Base-by-base conservation (phyloP, 2,797 vertebrate species). In the Pangasius djambal region DNA sequence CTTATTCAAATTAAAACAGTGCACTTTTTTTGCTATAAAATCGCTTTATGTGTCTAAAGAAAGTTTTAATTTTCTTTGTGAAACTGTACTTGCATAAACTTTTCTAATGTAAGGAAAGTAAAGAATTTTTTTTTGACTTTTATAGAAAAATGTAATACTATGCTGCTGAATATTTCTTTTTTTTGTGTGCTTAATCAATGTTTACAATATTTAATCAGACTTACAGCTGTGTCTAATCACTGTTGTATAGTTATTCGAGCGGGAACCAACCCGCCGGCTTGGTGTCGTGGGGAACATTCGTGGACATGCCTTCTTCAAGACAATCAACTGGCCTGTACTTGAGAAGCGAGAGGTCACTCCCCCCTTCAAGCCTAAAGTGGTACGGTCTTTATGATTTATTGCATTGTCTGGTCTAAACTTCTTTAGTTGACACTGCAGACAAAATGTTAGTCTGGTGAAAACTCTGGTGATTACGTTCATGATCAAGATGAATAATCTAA, bases 311-410 rank as follows among this genome's bases (percentile, higher is more conserved):
- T 99, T 99, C 95, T 99, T 99, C 95, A 98, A 96, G 95, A 95
- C 95, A 16, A 97, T 99, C 93, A 98, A 98, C 94, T 99, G 99
- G 99, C 31, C 88, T 0, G 92, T 93, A 0, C 96, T 99, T 37
- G 98, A 98, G 95, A 98, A 93, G 91, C 96, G 94, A 92, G 95
- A 96, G 59, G 88, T 98, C 69, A 94, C 96, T 0, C 98, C 99
- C 0, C 98, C 99, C 25, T 99, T 99, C 95, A 98, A 94, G 93
- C 99, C 99, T 2, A 99, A 98, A 99, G 98, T 99, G 98, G 99
- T 99, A 97, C 0, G 97, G 92, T 59, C 86, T 52, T 89, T 4
- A 59, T 40, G 40, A 65, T 61, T 86, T 4, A 63, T 83, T 55
- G 18, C 83, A 37, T 25, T 52, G 8, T 86, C 78, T 40, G 69